A percentile compares a stretch with the other conserved stretches of the same genome.
Conservation (phyloP, 2,113 vertebrate species). For the Poeciliopsis occidentalis region DNA sequence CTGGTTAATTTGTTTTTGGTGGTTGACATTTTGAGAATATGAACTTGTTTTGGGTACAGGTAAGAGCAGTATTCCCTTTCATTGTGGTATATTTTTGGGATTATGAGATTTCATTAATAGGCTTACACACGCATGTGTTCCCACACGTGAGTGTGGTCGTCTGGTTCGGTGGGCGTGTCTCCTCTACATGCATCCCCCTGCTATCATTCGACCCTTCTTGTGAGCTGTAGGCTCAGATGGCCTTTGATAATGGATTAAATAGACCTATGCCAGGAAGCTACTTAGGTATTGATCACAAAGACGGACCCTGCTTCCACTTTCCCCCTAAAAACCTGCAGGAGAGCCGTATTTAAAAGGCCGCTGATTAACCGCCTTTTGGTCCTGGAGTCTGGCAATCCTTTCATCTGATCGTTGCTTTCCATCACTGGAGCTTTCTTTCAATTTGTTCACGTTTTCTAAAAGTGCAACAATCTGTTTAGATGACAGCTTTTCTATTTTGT, state of each 20-base stretch:
- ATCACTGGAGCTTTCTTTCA: constrained; percentile 25
- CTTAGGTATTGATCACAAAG: constrained; percentile 78
- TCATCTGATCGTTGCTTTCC: constrained; percentile 39
- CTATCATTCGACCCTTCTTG: constrained; percentile 37
- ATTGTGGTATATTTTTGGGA: too few relatives aligned
- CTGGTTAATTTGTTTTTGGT: not conserved
- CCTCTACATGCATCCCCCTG: constrained; percentile 36
- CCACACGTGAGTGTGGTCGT: constrained; percentile 22
- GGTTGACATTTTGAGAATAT: too few relatives aligned
- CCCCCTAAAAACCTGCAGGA: constrained; percentile 42
- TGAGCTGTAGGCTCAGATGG: constrained; percentile 52
- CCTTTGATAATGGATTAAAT: constrained; percentile 80
- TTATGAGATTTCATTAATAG: constrained; percentile 3
- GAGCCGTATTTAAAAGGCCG: constrained; percentile 70
- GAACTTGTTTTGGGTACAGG: too few relatives aligned
- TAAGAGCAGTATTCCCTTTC: too few relatives aligned
- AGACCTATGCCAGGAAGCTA: constrained; percentile 81
- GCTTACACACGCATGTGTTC: constrained; percentile 21
- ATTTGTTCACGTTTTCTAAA: constrained; percentile 48
- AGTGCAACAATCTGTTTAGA: constrained; percentile 8
- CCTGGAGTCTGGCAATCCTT: constrained; percentile 32
- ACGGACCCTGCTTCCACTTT: constrained; percentile 58
- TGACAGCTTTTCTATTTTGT: constrained; percentile 40
- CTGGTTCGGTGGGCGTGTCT: constrained; percentile 39
- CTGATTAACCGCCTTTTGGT: constrained; percentile 58